Base-by-base conservation (phyloP, 2,113 vertebrate genomes). In the Actenoides lindsayi region DNA sequence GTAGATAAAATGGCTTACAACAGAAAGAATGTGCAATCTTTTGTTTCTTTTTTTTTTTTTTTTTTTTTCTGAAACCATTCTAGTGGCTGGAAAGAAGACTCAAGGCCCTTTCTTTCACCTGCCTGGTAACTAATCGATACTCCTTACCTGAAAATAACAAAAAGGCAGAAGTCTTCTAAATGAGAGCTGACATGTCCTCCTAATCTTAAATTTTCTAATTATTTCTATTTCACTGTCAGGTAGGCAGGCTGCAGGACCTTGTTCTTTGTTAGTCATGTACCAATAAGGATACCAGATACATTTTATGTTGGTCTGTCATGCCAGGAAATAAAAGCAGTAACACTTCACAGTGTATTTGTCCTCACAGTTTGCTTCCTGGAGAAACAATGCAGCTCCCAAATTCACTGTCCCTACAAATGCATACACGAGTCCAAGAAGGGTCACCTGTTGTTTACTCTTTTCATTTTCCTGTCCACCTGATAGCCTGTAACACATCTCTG, bases 371-470 rank as follows among this genome's bases (percentile, higher is more conserved):
- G 21, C 63, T 87, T 35, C 28, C 35, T 44, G 21, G 17, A 62
- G 71, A 56, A 80, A 60, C 31, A 50, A 4, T 19, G 50, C 69
- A 48, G 54, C 50, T 89, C 68, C 21, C 41, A 46, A 9, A 48
- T 73, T 70, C 35, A 10, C 30, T 48, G 33, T 39, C 20, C 1
- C 1, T 39, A 16, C 27, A 17, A 8, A 6, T 0, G 0, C 21
- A 11, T 20, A 23, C 46, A 23, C 41, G 78, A 56, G 56, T 48
- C 50, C 46, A 12, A 19, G 77, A 78, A 78, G 21, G 14, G 5
- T 85, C 42, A 68, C 62, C 44, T 79, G 50, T 30, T 69, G 27
- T 23, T 81, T 21, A 5, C 14, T 37, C 18, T 68, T 87, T 46
- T 16, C 24, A 28, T 81, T 51, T 68, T 39, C n/a, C 75, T 63